These are phyloP conservation scores for Cydia strobilella DNA, from an alignment of 1,140 invertebrate species.

Conservation along the genomic window DNA sequence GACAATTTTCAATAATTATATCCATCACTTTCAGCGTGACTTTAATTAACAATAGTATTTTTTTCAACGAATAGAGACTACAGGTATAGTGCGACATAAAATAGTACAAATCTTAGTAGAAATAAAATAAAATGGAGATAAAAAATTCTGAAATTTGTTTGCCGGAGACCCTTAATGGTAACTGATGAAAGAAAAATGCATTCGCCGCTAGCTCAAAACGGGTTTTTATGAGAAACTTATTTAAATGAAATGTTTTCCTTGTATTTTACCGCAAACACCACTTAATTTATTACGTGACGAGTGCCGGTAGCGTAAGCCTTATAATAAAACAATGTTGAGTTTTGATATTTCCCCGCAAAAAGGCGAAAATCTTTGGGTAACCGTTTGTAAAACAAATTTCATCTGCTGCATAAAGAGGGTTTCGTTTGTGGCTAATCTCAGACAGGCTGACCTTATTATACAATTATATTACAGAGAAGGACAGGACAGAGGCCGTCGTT, in stretches of 20 bases:
- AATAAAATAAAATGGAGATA: no score
- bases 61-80: no score
- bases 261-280: neutral
- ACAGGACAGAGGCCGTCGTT: neutral
- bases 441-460: conserved; percentile 29
- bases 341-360: neutral
- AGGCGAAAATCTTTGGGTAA: neutral
- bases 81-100: no score
- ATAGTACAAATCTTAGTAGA: no score
- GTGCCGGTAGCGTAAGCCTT: neutral
- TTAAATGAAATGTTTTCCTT: neutral
- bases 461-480: conserved; percentile 5
- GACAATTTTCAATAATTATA: no score
- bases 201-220: no score
- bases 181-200: no score
- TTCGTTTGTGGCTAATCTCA: conserved; percentile 26
- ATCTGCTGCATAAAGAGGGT: conserved; percentile 2
- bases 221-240: no score
- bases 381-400: conserved; percentile 27
- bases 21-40: no score
- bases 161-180: no score
- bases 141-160: no score
- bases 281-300: neutral
- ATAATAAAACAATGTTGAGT: neutral
- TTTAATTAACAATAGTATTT: no score